These are phyloP conservation scores for Zaprionus africanus DNA, from an alignment of 1,140 invertebrate genomes.

Conservation along the genomic window DNA sequence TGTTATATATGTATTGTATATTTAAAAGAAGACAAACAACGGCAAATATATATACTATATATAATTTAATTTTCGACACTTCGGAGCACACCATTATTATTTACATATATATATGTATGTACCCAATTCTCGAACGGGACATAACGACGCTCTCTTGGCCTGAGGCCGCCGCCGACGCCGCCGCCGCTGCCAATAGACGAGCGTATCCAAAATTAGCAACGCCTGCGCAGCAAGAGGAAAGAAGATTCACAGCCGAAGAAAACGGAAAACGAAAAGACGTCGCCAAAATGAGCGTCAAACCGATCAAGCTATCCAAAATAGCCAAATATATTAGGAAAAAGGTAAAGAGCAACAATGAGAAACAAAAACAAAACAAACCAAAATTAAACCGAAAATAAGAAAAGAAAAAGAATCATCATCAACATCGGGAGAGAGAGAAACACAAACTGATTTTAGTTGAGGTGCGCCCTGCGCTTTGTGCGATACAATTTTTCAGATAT, in stretches of 20 bases:
- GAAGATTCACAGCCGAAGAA: constrained; percentile 15
- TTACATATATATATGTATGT: constrained; percentile 2
- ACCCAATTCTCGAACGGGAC: constrained; percentile 23
- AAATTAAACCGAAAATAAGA: background rate
- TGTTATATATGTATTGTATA: background rate
- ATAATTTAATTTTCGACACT: constrained; percentile 43
- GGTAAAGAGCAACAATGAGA: constrained; percentile 55
- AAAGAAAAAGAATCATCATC: background rate
- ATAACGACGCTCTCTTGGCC: constrained; percentile 34
- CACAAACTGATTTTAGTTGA: constrained; percentile 37
- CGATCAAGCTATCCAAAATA: constrained; percentile 81
- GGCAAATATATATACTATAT: constrained; percentile 15
- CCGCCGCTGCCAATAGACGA: constrained; percentile 28
- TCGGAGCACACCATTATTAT: background rate
- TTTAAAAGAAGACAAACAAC: too few relatives aligned
- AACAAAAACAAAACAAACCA: constrained; percentile 24
- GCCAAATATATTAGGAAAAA: constrained; percentile 84
- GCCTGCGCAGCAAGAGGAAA: constrained; percentile 44
- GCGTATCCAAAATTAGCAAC: constrained; percentile 69
- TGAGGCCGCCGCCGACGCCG: constrained; percentile 6
- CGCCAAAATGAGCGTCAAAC: constrained; percentile 79
- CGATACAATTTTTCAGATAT: constrained; percentile 10
- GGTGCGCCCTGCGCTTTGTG: constrained; percentile 11
- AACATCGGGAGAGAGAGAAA: background rate
- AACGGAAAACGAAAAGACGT: constrained; percentile 24